A percentile compares a stretch with the other conserved stretches of the same genome.
Evolutionary conservation across 2,113 vertebrate species (phyloP).

Genomic region (Mus spicilegus): DNA sequence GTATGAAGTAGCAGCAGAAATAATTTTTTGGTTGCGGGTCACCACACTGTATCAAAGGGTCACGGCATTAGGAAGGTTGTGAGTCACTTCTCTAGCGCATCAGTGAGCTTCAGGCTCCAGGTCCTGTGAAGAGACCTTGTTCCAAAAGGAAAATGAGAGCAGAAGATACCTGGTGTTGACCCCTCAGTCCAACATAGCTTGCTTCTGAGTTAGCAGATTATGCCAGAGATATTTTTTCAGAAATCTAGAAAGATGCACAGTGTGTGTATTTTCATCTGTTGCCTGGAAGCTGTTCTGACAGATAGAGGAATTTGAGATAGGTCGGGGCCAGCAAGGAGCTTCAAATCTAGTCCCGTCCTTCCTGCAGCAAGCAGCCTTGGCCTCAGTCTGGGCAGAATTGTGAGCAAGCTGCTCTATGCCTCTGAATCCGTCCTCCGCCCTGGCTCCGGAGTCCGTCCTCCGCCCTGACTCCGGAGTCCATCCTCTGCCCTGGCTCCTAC

Average conservation of each 20-base stretch:
- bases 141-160: not conserved
- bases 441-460: no score
- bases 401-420: rapidly evolving
- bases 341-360: not conserved
- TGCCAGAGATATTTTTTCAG: not conserved
- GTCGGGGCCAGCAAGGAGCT: not conserved
- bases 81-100: not conserved
- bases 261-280: not conserved
- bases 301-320: not conserved
- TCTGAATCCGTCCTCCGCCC: not conserved
- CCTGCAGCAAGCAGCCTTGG: not conserved
- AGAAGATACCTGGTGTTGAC: not conserved
- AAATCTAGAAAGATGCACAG: not conserved
- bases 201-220: not conserved
- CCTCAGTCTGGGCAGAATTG: not conserved
- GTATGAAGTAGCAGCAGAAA: not conserved
- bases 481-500: no score
- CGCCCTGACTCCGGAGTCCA: no score
- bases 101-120: not conserved
- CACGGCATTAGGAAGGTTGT: not conserved
- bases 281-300: not conserved
- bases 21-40: not conserved
- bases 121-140: not conserved
- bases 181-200: no score
- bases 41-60: not conserved